Evolutionary conservation across 2,888 invertebrate species (phyloP).

Genomic region (Anoplius nigerrimus): DNA sequence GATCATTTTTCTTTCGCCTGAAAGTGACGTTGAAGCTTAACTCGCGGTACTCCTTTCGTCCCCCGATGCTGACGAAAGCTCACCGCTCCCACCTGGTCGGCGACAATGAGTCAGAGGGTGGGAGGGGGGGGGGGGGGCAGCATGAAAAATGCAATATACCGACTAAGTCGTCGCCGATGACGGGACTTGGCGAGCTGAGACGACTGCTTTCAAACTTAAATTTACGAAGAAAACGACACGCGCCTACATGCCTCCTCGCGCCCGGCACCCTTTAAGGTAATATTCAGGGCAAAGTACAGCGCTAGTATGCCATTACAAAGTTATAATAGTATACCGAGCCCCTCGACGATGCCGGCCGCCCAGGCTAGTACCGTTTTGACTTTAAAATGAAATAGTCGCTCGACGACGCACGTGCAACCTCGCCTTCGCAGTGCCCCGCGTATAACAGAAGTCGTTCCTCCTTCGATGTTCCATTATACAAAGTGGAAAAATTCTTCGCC

Average conservation of each 20-base stretch:
- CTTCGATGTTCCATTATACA: conserved; percentile 31
- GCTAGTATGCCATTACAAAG: conserved; percentile 51
- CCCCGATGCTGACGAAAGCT: too few species aligned
- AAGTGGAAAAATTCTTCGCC: conserved; percentile 33
- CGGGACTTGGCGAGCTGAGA: background rate
- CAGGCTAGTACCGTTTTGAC: conserved; percentile 40
- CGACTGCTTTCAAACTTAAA: conserved; percentile 34
- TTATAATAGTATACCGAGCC: conserved; percentile 48
- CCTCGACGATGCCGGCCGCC: conserved; percentile 36
- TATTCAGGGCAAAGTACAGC: conserved; percentile 48
- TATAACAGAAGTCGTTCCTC: conserved; percentile 30
- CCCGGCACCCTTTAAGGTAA: conserved; percentile 44
- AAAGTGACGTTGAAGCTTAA: too few species aligned
- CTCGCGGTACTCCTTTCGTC: too few species aligned
- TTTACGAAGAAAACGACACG: conserved; percentile 32
- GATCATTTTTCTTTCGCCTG: too few species aligned
- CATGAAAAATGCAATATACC: conserved; percentile 5
- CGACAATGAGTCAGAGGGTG: background rate
- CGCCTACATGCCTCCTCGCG: conserved; percentile 22
- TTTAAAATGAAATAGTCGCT: conserved; percentile 49
- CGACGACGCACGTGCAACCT: conserved; percentile 17
- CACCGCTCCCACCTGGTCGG: too few species aligned
- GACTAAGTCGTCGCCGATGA: conserved; percentile 4
- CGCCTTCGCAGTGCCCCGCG: conserved; percentile 10
- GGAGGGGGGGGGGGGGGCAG: background rate